phyloP scores from a whole-genome alignment of 1,140 invertebrate species.

The Aphaenogaster floridana region DNA sequence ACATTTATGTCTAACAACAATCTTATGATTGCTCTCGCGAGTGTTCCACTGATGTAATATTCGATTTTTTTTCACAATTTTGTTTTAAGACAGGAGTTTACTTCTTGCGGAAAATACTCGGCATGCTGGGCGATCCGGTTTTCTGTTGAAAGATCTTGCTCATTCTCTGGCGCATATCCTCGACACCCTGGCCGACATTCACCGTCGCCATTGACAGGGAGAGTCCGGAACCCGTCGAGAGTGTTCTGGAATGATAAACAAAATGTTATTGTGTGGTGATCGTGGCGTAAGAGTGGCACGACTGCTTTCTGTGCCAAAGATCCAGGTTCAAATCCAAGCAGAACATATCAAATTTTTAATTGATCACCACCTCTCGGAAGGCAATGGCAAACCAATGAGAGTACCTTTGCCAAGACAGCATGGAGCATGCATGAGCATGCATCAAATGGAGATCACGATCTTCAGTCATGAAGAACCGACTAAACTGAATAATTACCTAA shows the following conservation, averaged over 20 bases:
- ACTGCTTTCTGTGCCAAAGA: no score
- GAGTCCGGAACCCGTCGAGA: conserved; percentile 81
- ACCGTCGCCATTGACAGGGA: conserved; percentile 84
- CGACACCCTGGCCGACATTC: conserved; percentile 88
- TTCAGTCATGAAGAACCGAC: no score
- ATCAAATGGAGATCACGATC: no score
- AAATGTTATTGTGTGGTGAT: no score
- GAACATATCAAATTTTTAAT: no score
- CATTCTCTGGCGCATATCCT: conserved; percentile 89
- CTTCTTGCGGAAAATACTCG: conserved; percentile 87
- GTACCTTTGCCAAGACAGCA: no score
- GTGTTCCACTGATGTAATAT: background rate
- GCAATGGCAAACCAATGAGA: no score
- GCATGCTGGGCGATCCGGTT: conserved; percentile 83
- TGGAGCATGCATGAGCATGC: no score
- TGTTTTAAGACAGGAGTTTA: conserved; percentile 66
- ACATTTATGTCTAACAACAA: conserved; percentile 53
- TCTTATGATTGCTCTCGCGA: conserved; percentile 42
- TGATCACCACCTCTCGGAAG: no score
- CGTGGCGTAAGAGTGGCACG: no score
- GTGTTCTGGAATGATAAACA: conserved; percentile 73
- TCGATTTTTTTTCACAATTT: background rate
- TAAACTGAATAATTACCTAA: no score
- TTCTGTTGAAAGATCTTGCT: conserved; percentile 89
- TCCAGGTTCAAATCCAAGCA: no score